Evolutionary conservation across 2,888 invertebrate species (phyloP).

Genomic region (Lepeophtheirus nordmannii): DNA sequence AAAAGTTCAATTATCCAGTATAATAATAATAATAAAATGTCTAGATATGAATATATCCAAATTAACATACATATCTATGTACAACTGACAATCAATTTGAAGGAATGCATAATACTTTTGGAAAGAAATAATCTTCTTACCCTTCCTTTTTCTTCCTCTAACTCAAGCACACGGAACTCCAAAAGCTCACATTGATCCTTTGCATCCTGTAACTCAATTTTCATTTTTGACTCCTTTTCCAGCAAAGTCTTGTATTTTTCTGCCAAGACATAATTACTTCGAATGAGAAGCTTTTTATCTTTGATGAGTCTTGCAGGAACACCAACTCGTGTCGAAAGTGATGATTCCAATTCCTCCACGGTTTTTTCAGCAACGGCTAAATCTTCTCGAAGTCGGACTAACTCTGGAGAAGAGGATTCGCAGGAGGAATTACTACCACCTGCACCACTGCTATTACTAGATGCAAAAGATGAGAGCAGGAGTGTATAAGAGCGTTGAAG

Average conservation of each 20-base stretch:
- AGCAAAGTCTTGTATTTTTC: background rate
- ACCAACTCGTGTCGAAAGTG: background rate
- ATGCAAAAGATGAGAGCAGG: background rate
- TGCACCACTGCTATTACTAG: no score
- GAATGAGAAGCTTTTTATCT: conserved; percentile 3
- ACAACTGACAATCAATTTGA: no score
- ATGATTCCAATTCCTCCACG: background rate
- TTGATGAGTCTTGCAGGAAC: conserved; percentile 7
- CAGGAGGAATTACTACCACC: background rate
- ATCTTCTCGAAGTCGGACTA: background rate
- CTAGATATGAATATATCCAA: no score
- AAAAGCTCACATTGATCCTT: conserved; percentile 14
- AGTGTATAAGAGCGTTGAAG: conserved; percentile 9
- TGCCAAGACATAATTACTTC: conserved; percentile 9
- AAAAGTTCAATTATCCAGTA: no score
- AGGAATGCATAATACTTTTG: no score
- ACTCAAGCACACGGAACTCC: conserved; percentile 20
- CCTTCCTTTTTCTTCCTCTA: conserved; percentile 20
- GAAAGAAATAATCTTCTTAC: background rate
- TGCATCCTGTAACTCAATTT: conserved; percentile 1
- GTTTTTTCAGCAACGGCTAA: background rate
- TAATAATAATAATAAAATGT: no score
- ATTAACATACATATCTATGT: no score
- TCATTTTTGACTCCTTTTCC: background rate
- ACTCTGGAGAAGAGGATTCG: background rate